Evolutionary conservation across 1,140 invertebrate genomes (phyloP), one percentile per base, ranked within the genome.

Genomic region (Diorhabda carinulata): DNA sequence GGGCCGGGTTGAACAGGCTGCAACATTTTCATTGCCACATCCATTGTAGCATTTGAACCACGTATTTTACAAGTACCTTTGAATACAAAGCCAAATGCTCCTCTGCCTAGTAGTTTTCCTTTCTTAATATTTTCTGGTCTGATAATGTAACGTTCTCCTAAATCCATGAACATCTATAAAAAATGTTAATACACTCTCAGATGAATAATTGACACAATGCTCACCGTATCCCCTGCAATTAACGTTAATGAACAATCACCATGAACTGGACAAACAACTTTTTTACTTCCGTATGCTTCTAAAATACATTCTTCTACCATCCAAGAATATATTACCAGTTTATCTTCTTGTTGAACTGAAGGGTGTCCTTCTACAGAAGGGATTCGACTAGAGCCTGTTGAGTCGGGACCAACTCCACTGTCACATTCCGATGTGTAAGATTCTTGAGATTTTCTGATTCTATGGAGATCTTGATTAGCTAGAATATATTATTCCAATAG

Each of bases 1-100:
- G 88, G 83, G 25, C 93, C 94, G 2, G 95, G 95, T 60, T 95
- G 92, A 6, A 97, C 92, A 0, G 96, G 96, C 78, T 98, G 95
- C 45, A 98, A 81, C 88, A 97, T 95, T 83, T 99, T 99, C 81
- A 98, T 90, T 1, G 97, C 97, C 1, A 98, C 95, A 71, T 93
- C 87, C 6, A 87, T 84, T 57, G 85, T 83, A 6, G 82, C 80
- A 70, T 86, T 81, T 3, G 84, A 82, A 1, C 86, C 84, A 43
- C 88, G 82, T 6, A 89, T 74, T 68, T 89, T 88, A 81, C 92
- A 92, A 2, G 86, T 87, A 0, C 89, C 96, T 78, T 91, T 90
- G 79, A 97, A 97, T 2, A 99, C 98, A 80, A 98, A 97, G 2
- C 98, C 97, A 85, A 99, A 99, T 0, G 96, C 96, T 0, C 98